phyloP scores from a whole-genome alignment of 1,140 invertebrate species.

The Pseudachorutes palmiensis region DNA sequence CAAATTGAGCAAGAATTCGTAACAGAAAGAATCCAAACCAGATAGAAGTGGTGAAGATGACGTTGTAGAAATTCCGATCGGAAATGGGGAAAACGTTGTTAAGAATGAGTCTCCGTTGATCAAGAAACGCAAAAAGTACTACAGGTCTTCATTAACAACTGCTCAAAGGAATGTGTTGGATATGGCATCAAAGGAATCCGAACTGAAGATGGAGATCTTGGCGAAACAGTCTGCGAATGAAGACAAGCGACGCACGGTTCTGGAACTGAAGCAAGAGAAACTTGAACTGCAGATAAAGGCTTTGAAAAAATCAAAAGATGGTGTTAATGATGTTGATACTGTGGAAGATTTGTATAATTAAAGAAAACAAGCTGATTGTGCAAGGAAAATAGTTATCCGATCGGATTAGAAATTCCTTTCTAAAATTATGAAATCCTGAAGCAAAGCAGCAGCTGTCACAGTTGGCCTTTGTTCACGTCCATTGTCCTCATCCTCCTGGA shows the following conservation, averaged over 20 bases:
- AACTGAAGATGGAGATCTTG: neutral
- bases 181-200: neutral
- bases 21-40: neutral
- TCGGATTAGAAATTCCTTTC: slow-evolving; percentile 9
- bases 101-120: neutral
- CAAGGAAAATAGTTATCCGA: neutral
- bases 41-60: neutral
- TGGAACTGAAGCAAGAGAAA: neutral
- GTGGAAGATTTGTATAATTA: neutral
- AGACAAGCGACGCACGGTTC: neutral
- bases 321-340: neutral
- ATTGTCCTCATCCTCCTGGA: neutral
- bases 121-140: neutral
- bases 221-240: neutral
- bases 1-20: neutral
- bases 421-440: neutral
- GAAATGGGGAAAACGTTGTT: neutral
- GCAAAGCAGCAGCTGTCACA: neutral
- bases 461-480: neutral
- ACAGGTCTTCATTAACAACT: neutral
- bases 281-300: neutral
- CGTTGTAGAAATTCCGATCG: neutral
- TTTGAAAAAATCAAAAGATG: neutral
- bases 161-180: neutral
- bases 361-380: neutral